phyloP scores from a whole-genome alignment of 2,113 vertebrate genomes.

The Canis aureus region DNA sequence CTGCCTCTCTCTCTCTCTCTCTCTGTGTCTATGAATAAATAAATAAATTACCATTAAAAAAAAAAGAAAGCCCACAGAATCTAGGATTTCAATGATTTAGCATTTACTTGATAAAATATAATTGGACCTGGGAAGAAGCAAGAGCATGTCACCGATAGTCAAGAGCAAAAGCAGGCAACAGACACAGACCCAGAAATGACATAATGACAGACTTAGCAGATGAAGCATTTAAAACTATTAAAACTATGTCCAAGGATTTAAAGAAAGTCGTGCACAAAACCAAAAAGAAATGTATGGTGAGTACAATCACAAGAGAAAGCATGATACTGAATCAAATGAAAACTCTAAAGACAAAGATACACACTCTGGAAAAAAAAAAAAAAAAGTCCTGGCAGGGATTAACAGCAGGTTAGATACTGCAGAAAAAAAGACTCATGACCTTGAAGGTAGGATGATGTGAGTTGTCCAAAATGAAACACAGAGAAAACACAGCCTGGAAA shows the following conservation, averaged over 20 bases:
- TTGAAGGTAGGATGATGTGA: background rate
- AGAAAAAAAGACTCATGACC: background rate
- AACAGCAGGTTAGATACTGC: background rate
- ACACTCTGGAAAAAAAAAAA: background rate
- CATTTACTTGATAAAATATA: background rate
- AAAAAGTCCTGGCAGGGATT: background rate
- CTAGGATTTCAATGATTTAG: background rate
- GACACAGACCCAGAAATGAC: background rate
- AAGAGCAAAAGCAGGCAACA: background rate
- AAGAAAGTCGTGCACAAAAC: background rate
- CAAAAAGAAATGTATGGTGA: background rate
- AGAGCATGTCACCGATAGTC: accelerated
- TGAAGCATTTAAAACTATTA: background rate
- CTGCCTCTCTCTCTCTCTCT: too few species aligned
- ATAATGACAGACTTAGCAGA: accelerated
- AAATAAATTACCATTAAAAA: too few species aligned
- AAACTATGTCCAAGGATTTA: background rate
- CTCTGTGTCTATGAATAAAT: too few species aligned
- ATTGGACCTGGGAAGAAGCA: background rate
- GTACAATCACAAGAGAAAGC: background rate
- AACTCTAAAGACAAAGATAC: background rate
- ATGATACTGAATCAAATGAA: too few species aligned
- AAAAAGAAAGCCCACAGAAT: background rate
- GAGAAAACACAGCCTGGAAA: background rate
- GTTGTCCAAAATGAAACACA: background rate